Base-by-base conservation (phyloP, 2,113 vertebrate genomes). In the Etheostoma spectabile region DNA sequence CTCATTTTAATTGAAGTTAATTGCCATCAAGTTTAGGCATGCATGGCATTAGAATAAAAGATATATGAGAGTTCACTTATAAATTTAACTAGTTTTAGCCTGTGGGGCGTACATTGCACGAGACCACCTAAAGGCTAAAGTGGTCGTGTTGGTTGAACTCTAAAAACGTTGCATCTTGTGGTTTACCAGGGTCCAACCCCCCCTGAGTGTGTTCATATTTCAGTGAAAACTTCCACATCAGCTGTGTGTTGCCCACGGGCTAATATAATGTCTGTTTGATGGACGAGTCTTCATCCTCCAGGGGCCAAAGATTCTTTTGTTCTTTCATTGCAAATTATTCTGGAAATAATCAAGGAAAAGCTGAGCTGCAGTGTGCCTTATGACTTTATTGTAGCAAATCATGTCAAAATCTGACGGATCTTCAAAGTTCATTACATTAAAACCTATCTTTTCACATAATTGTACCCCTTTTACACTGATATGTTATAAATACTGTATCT, bases 91-190 rank as follows among this genome's bases (percentile, higher is more conserved):
- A 3, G 7, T 56, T 67, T 24, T n/a, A 45, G 69, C 67, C 51
- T 49, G 15, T 48, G 73, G 33, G 57, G 53, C 60, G 62, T 24
- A 53, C 33, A 62, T 71, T 55, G 24, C 64, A 42, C 12, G 27
- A 65, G 61, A 53, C 56, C 74, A 80, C 30, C 72, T 82, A 51
- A 83, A 64, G 62, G 74, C 42, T 35, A 6, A n/a, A 72, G 65
- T 35, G 12, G 69, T 30, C 57, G 13, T 51, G 13, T n/a, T 5
- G 30, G 18, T 84, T 78, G 69, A 83, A 63, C 60, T 85, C 45
- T 30, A 51, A 81, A 74, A 64, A 63, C 27, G 80, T 60, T 79
- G 80, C 74, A 82, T 83, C 6, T 70, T 74, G 66, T 59, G 74
- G 14, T 67, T 27, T 56, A 27, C 59, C 51, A 7, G 24, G 8